Percentiles rank a stretch among this genome's conserved stretches.
Conservation (phyloP, 2,113 vertebrate species). For the Toxotes chatareus region DNA sequence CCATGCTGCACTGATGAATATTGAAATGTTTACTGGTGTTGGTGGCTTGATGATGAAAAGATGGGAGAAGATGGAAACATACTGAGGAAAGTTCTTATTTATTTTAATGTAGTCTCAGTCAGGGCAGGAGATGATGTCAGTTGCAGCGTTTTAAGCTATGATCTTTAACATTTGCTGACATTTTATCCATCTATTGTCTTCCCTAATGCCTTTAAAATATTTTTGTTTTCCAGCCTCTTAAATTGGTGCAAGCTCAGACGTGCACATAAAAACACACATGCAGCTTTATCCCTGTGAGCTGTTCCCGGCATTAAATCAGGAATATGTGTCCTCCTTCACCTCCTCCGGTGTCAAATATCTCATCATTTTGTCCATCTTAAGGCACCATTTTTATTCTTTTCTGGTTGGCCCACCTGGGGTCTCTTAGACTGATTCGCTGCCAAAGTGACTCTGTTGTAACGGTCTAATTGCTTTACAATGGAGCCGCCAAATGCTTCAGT, state of each 20-base stretch:
- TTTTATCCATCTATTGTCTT: not conserved
- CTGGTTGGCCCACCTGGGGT: constrained; percentile 38
- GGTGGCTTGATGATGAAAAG: constrained; percentile 8
- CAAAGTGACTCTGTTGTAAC: constrained; percentile 51
- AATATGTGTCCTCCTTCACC: not conserved
- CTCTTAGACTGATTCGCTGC: constrained; percentile 21
- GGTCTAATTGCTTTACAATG: constrained; percentile 65
- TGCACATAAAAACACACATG: not conserved
- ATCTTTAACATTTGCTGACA: constrained; percentile 17
- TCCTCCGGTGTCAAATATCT: constrained; percentile 35
- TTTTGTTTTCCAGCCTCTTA: not conserved
- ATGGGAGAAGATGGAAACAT: constrained; percentile 26
- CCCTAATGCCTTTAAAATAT: not conserved
- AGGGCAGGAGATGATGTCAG: not conserved
- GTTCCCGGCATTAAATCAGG: not conserved
- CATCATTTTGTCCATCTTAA: constrained; percentile 34
- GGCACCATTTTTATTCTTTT: constrained; percentile 21
- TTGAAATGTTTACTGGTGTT: constrained; percentile 54
- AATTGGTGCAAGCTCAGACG: no score
- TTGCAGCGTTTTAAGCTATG: not conserved
- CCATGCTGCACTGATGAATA: constrained; percentile 32
- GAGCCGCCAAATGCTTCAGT: constrained; percentile 58
- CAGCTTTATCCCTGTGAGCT: not conserved
- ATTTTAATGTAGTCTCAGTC: constrained; percentile 14
- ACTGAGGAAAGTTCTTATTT: not conserved